Evolutionary conservation across 2,113 vertebrate genomes (phyloP), one percentile per base, ranked within the genome.

Genomic region (Pseudolaguvia tuberculata): DNA sequence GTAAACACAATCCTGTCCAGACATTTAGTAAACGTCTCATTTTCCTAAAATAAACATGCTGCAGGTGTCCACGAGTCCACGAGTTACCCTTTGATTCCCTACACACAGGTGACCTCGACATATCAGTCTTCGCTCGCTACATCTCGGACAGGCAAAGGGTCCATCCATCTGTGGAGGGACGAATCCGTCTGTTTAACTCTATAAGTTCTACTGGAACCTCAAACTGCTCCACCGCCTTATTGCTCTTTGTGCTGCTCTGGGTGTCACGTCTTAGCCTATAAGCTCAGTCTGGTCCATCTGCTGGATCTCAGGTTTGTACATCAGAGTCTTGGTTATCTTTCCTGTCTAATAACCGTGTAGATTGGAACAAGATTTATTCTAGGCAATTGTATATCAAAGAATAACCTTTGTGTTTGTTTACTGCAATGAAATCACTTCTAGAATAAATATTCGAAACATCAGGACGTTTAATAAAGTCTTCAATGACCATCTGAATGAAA

Each of bases 91-190:
- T 7, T 35, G 9, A 13, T 68, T 69, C 82, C 83, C 83, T 42
- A 55, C 48, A 55, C 48, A 23, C 85, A 98, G 96, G 95, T 61
- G 88, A 95, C 68, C 79, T 91, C 67, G 96, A 98, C 79, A 70
- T 92, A 48, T 84, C 87, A 0, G 91, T 97, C 1, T 77, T 98
- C 78, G 86, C 91, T 18, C 80, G 70, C 51, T 97, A 94, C 84
- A 93, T 98, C 78, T 7, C 42, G 12, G 88, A 89, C 78, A 92
- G 92, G 82, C 80, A 87, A 84, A 87, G 76, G 50, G 84, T 98
- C 77, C 94, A 93, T 79, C 91, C 96, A 23, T 85, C 88, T 12
- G 82, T 96, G 10, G 96, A 98, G 85, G 94, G 93, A 47, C 91
- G 96, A 51, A 91, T 98, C 73, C 90, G 70, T 35, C 85, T 97